phyloP scores from a whole-genome alignment of 2,888 invertebrate genomes.

The Athetis lepigone region DNA sequence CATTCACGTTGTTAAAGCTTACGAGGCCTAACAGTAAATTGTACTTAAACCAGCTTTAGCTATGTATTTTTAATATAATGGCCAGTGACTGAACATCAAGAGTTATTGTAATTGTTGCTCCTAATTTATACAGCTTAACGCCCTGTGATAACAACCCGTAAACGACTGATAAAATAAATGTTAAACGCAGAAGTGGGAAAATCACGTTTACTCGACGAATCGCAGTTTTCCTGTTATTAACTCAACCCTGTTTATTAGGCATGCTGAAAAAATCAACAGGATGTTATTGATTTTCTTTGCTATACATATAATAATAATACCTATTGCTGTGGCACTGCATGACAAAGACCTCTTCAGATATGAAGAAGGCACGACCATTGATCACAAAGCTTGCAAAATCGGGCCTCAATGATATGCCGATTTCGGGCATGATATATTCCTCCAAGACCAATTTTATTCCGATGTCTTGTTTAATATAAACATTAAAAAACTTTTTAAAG shows the following conservation, averaged over 20 bases:
- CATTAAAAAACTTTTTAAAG: no score
- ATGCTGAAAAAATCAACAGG: no score
- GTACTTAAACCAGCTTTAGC: slow-evolving; percentile 67
- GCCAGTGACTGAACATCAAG: slow-evolving; percentile 61
- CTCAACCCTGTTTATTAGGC: neutral
- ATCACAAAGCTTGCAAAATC: no score
- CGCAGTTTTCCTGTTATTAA: neutral
- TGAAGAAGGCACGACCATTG: no score
- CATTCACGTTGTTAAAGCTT: slow-evolving; percentile 69
- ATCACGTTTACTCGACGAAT: neutral
- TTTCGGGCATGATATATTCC: no score
- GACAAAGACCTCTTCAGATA: no score
- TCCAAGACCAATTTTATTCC: no score
- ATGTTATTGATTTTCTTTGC: no score
- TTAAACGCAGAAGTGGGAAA: neutral
- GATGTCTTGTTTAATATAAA: no score
- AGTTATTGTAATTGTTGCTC: slow-evolving; percentile 64
- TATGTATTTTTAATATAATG: slow-evolving; percentile 74
- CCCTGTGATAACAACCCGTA: slow-evolving; percentile 4
- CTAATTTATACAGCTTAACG: slow-evolving; percentile 39
- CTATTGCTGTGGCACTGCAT: no score
- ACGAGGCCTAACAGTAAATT: slow-evolving; percentile 72
- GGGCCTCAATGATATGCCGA: no score
- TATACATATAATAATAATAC: no score
- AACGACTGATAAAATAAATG: neutral